Evolutionary conservation across 2,888 invertebrate species (phyloP), one percentile per base, ranked within the genome.

Genomic region (Heliconius ethilla): DNA sequence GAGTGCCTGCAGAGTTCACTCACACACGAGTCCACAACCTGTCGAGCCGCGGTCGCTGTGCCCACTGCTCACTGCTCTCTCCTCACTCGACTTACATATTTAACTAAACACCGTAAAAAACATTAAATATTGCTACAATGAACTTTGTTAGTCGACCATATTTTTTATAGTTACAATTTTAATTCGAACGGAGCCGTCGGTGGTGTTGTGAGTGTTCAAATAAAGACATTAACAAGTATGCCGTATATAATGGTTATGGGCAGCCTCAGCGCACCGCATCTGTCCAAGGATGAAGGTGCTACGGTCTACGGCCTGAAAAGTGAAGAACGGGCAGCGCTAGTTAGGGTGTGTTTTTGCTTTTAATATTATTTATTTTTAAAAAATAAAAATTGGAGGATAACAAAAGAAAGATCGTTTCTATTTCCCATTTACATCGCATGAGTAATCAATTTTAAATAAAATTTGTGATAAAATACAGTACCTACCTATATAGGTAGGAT

Each of bases 191-290:
- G 29, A 25, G 73, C 67, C 18, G n/a, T n/a, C 37, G 55, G 65
- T 51, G 40, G 75, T 75, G 78, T 72, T 76, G 76, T 70, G 78
- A 76, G 78, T 79, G 72, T 78, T 75, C 18, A 62, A 73, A 65
- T 76, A 77, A 75, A 65, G 45, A 18, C 15, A 69, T 51, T 37
- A 73, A 25, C 69, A 51, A 91, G 83, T 72, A 94, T 95, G 94
- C 94, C 94, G 82, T 95, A 95, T 84, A 90, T 95, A 76, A 94
- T 94, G 92, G 92, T 94, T 79, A 94, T 94, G 91, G 94, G 94
- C 70, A 91, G 91, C 85, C 88, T 95, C 33, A 92, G 90, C 81
- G 90, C 92, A 78, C 89, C 88, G 78, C 92, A 93, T 84, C 89
- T 94, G 6, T 92, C 92, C 9, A 94, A 92, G 84, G 93, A 93